Evolutionary conservation across 2,888 invertebrate species (phyloP).

Genomic region (Tipula helvola): DNA sequence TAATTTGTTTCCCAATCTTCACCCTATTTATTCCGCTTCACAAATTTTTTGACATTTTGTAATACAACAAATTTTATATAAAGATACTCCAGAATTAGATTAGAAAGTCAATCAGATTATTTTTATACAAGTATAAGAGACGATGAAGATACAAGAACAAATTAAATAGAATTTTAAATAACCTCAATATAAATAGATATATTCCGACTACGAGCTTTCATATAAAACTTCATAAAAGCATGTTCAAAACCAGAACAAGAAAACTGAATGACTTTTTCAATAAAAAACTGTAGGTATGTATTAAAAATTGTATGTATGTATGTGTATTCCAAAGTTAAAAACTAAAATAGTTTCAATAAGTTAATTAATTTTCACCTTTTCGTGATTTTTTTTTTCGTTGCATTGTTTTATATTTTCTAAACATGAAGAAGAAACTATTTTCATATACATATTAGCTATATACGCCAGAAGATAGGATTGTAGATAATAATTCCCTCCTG

Average conservation of each 20-base stretch:
- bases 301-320: not conserved
- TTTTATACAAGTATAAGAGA: not conserved
- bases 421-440: not conserved
- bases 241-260: not conserved
- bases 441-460: not conserved
- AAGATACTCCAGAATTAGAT: not conserved
- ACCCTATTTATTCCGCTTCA: not conserved
- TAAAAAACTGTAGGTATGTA: not conserved
- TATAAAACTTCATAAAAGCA: not conserved
- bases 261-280: not conserved
- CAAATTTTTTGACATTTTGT: not conserved
- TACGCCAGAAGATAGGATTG: not conserved
- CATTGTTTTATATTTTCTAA: not conserved
- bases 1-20: not conserved
- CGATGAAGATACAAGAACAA: not conserved
- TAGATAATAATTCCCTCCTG: not conserved
- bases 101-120: not conserved
- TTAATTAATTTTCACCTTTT: not conserved
- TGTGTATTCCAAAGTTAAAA: not conserved
- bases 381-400: not conserved
- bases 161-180: constrained; percentile 4
- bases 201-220: not conserved
- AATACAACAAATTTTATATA: not conserved
- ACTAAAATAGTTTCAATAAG: not conserved
- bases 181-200: not conserved